Conservation (phyloP, 2,797 vertebrate genomes). For the Serranus cabrilla region DNA sequence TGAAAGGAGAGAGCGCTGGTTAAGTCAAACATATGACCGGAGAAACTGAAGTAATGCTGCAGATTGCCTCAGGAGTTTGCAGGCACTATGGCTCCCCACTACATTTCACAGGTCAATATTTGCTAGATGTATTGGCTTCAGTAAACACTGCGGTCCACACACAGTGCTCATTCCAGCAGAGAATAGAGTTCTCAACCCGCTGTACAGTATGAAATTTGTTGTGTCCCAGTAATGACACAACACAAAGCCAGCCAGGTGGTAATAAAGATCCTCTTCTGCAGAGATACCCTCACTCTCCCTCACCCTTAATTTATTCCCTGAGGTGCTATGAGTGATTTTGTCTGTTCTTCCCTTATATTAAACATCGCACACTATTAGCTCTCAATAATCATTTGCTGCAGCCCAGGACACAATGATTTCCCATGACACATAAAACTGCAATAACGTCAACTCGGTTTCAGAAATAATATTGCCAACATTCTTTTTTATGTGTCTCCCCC, state of each 20-base stretch:
- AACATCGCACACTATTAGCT: constrained; percentile 94
- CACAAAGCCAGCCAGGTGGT: constrained; percentile 81
- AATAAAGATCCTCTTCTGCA: constrained; percentile 93
- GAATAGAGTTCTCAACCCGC: constrained; percentile 64
- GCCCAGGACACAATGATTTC: constrained; percentile 93
- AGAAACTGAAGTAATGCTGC: constrained; percentile 58
- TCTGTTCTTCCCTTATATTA: constrained; percentile 88
- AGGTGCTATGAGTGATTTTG: constrained; percentile 87
- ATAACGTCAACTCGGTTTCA: constrained; percentile 90
- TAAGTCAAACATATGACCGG: constrained; percentile 74
- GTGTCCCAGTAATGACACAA: constrained; percentile 76
- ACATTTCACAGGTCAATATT: constrained; percentile 81
- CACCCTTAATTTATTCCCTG: constrained; percentile 92
- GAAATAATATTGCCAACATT: constrained; percentile 88
- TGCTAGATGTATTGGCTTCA: constrained; percentile 72
- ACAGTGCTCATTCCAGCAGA: constrained; percentile 62
- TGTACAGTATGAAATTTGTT: constrained; percentile 70
- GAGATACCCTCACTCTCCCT: constrained; percentile 86
- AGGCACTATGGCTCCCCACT: constrained; percentile 40
- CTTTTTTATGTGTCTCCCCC: constrained; percentile 80
- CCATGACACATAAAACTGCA: constrained; percentile 94
- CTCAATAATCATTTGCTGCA: constrained; percentile 91
- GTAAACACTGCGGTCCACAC: constrained; percentile 69
- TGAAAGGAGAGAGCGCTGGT: constrained; percentile 61
- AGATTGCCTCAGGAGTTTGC: constrained; percentile 62